A percentile compares a stretch with the other conserved stretches of the same genome.
Evolutionary conservation across 2,113 vertebrate genomes (phyloP).

Genomic region (Cynoglossus semilaevis): DNA sequence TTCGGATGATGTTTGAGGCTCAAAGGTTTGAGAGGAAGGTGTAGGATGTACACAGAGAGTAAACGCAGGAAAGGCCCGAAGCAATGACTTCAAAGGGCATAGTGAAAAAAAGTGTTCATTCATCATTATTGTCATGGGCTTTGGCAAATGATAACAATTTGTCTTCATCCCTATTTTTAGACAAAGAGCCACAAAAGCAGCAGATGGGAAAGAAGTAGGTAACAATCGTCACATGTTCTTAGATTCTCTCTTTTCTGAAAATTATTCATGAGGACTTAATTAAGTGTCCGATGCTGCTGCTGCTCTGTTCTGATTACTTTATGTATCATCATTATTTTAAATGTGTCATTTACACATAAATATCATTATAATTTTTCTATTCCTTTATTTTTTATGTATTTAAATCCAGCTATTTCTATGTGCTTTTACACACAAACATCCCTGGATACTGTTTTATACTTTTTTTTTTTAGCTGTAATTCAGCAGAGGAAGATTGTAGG

Average conservation of each 20-base stretch:
- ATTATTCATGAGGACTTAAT: conserved; percentile 78
- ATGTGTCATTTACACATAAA: too few species aligned
- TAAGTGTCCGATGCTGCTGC: too few species aligned
- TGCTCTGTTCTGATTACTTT: not conserved
- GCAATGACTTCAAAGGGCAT: conserved; percentile 98
- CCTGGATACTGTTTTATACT: too few species aligned
- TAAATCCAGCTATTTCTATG: too few species aligned
- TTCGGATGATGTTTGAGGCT: conserved; percentile 50
- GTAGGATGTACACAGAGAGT: conserved; percentile 29
- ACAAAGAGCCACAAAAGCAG: conserved; percentile 99
- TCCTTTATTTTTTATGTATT: too few species aligned
- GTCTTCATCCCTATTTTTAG: conserved; percentile 99
- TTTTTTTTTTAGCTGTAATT: too few species aligned
- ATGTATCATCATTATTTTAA: too few species aligned
- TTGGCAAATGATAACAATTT: conserved; percentile 99
- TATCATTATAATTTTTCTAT: too few species aligned
- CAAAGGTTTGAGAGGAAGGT: conserved; percentile 60
- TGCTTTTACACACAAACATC: too few species aligned
- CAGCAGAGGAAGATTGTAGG: too few species aligned
- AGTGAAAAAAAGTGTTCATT: conserved; percentile 94
- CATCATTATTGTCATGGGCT: conserved; percentile 99
- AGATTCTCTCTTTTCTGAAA: conserved; percentile 67
- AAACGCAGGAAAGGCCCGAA: conserved; percentile 86
- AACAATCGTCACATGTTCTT: conserved; percentile 80
- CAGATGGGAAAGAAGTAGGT: conserved; percentile 90